These are phyloP conservation scores for Leptogaster cylindrica DNA, from an alignment of 2,888 invertebrate genomes.

Conservation along the genomic window DNA sequence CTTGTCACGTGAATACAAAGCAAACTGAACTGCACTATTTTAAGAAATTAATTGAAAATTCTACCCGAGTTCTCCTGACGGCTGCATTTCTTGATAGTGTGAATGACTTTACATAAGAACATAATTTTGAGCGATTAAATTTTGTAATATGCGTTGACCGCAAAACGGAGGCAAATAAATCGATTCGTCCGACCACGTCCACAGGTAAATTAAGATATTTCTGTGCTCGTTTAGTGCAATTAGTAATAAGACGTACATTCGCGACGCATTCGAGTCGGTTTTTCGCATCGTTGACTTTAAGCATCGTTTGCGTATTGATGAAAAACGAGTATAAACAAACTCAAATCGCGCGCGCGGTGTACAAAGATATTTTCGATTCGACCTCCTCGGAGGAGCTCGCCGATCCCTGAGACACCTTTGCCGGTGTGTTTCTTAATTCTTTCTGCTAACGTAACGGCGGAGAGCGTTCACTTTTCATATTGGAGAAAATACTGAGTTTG, in stretches of 20 bases:
- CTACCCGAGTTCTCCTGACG: constrained; percentile 11
- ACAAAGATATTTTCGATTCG: constrained; percentile 3
- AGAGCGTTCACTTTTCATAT: not conserved
- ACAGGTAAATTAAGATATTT: too few species aligned
- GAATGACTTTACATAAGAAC: constrained; percentile 19
- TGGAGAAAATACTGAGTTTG: not conserved
- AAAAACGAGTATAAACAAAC: constrained; percentile 17
- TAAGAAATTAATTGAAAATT: not conserved
- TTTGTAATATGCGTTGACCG: not conserved
- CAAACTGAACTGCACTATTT: too few species aligned
- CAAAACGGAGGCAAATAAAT: too few species aligned
- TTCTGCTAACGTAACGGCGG: not conserved
- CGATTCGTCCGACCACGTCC: too few species aligned
- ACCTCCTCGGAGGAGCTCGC: not conserved
- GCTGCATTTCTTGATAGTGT: constrained; percentile 19
- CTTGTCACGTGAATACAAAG: too few species aligned
- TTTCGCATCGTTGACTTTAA: not conserved
- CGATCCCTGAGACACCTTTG: constrained; percentile 2
- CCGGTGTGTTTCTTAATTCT: not conserved
- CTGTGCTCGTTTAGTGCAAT: too few species aligned
- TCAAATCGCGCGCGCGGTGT: constrained; percentile 1
- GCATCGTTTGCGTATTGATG: constrained; percentile 8
- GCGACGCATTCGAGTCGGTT: not conserved
- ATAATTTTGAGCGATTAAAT: not conserved
- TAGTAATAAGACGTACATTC: not conserved